These are phyloP conservation scores for Pogonomyrmex barbatus DNA, from an alignment of 1,140 invertebrate species.

Conservation along the genomic window DNA sequence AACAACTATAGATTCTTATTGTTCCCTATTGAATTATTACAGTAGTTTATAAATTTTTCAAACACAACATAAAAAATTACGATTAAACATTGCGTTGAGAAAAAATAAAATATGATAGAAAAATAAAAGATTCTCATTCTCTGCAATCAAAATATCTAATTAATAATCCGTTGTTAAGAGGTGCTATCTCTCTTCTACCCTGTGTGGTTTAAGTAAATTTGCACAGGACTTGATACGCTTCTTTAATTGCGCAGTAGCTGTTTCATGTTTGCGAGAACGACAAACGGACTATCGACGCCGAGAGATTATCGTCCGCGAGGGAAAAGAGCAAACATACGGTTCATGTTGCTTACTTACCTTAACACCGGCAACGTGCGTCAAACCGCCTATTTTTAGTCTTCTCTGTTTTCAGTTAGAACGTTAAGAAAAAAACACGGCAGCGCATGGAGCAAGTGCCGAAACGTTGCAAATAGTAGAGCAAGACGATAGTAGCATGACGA, in stretches of 20 bases:
- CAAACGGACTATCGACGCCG: not conserved
- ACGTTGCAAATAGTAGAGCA: conserved; percentile 5
- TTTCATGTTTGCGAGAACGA: not conserved
- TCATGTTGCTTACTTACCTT: conserved; percentile 60
- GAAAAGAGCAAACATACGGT: conserved; percentile 50
- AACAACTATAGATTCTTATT: not conserved
- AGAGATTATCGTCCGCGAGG: conserved; percentile 15
- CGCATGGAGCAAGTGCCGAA: conserved; percentile 51
- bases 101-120: conserved; percentile 12
- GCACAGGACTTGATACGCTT: not conserved
- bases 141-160: not conserved
- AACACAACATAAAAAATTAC: not conserved
- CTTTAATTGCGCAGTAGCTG: conserved; percentile 9
- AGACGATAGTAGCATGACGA: not conserved
- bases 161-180: not conserved
- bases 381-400: conserved; percentile 55
- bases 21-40: not conserved
- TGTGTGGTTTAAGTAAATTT: not conserved
- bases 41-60: not conserved
- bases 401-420: conserved; percentile 58
- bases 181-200: not conserved
- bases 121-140: conserved; percentile 3
- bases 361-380: conserved; percentile 57
- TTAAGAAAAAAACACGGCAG: conserved; percentile 51
- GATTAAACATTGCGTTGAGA: not conserved